A percentile compares a stretch with the other conserved stretches of the same genome.
Conservation (phyloP, 2,113 vertebrate genomes). For the Caretta caretta region DNA sequence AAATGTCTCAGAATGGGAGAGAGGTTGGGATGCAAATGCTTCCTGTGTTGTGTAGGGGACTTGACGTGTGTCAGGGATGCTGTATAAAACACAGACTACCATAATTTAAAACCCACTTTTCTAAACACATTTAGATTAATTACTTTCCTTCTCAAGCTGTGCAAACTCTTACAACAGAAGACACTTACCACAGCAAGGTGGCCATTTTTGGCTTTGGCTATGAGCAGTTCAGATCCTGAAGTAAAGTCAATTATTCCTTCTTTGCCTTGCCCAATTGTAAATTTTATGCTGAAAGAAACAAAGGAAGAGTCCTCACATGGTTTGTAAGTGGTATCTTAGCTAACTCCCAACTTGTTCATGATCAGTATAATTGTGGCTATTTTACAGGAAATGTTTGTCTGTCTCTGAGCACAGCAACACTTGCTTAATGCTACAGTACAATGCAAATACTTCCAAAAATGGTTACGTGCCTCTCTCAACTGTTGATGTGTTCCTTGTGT, state of each 20-base stretch:
- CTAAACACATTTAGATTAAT: background rate
- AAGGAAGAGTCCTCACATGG: background rate
- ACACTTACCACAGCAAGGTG: slow-evolving; percentile 95
- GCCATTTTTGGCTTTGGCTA: slow-evolving; percentile 95
- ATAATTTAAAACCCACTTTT: background rate
- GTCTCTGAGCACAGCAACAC: background rate
- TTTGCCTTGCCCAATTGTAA: slow-evolving; percentile 89
- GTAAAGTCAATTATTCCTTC: slow-evolving; percentile 96
- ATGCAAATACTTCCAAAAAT: background rate
- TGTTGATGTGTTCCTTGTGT: too few relatives aligned
- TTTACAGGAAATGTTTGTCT: rapidly evolving
- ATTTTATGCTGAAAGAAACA: slow-evolving; percentile 87
- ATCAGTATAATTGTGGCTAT: background rate
- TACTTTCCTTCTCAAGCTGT: rapidly evolving
- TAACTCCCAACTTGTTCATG: background rate
- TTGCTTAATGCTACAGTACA: background rate
- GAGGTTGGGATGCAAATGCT: background rate
- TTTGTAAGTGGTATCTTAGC: background rate
- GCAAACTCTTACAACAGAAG: background rate
- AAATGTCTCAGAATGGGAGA: background rate
- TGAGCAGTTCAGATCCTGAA: slow-evolving; percentile 91
- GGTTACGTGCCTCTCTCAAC: too few relatives aligned
- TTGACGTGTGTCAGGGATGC: background rate
- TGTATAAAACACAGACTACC: background rate
- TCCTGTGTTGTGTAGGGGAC: background rate